These are phyloP conservation scores for Malurus elegans DNA, from an alignment of 2,113 vertebrate species.

Conservation along the genomic window DNA sequence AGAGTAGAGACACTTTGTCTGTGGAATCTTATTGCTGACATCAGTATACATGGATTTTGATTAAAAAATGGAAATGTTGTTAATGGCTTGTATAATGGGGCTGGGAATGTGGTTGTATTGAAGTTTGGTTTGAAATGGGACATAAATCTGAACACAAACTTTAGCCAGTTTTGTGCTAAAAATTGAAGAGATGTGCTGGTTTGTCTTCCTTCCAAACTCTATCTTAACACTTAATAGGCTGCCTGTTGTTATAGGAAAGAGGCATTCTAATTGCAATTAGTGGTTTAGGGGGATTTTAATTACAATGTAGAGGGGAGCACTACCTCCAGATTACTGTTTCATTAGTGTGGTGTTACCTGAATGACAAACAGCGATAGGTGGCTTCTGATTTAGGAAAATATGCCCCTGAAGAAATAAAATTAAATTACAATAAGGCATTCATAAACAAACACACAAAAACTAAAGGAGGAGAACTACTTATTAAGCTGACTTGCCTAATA, in stretches of 20 bases:
- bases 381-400: neutral
- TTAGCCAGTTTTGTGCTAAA: neutral
- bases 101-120: neutral
- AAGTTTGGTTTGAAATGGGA: neutral
- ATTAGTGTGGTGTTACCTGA: neutral
- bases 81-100: neutral
- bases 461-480: neutral
- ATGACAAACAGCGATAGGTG: neutral
- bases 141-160: neutral
- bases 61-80: neutral
- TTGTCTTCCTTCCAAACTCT: neutral
- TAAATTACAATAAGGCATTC: neutral
- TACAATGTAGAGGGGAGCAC: neutral
- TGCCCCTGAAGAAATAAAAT: neutral
- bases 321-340: neutral
- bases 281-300: neutral
- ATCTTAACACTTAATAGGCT: neutral
- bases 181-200: neutral
- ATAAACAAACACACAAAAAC: neutral
- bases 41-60: neutral
- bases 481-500: neutral
- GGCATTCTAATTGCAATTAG: neutral
- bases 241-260: neutral
- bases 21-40: neutral
- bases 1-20: neutral